Conservation (phyloP, 2,888 invertebrate genomes). For the Elmis aenea region DNA sequence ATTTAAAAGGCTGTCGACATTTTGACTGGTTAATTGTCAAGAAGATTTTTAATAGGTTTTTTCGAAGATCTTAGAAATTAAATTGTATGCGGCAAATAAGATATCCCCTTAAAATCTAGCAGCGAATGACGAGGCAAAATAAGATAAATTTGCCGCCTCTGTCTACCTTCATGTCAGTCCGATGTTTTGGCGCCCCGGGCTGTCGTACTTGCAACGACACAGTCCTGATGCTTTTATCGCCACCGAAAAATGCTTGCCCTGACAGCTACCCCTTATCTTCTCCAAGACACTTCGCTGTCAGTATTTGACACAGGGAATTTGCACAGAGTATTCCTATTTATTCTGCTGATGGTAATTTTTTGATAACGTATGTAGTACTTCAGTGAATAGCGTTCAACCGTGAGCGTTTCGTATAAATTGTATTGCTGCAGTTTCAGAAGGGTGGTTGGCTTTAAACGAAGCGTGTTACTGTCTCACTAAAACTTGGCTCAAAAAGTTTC, state of each 20-base stretch:
- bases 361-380: conserved; percentile 11
- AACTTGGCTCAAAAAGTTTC: too few species aligned
- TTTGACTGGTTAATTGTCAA: too few species aligned
- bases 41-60: too few species aligned
- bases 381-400: too few species aligned
- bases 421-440: too few species aligned
- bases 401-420: too few species aligned
- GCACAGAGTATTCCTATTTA: conserved; percentile 15
- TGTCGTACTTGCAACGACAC: conserved; percentile 12
- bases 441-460: too few species aligned
- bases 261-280: conserved; percentile 16
- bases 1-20: too few species aligned
- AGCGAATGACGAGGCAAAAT: conserved; percentile 8
- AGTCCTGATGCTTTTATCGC: conserved; percentile 15
- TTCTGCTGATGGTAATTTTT: conserved; percentile 13
- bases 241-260: conserved; percentile 16
- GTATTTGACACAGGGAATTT: conserved; percentile 14
- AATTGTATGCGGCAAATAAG: too few species aligned
- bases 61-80: too few species aligned
- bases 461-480: too few species aligned
- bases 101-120: too few species aligned
- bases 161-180: conserved; percentile 11
- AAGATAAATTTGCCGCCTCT: conserved; percentile 7
- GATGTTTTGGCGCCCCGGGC: conserved; percentile 8
- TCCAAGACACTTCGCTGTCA: conserved; percentile 13